These are phyloP conservation scores for Spea multiplicata DNA, from an alignment of 2,113 vertebrate genomes.

Conservation along the genomic window DNA sequence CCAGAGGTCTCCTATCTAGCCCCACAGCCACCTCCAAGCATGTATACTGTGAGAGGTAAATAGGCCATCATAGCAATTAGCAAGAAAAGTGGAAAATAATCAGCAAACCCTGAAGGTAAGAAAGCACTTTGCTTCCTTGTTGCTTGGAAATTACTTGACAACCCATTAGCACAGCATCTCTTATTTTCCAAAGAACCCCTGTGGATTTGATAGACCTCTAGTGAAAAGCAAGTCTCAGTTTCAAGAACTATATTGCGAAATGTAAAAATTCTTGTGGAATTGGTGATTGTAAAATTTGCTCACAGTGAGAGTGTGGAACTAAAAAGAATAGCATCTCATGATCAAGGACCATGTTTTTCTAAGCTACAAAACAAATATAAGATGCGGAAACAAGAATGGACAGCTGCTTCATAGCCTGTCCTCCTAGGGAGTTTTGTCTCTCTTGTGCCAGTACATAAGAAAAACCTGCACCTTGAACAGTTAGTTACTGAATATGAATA, in stretches of 20 bases:
- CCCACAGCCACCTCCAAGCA: constrained; percentile 49
- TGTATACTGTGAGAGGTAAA: constrained; percentile 46
- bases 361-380: no score
- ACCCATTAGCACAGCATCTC: constrained; percentile 52
- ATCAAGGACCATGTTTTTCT: no score
- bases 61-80: constrained; percentile 23
- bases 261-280: no score
- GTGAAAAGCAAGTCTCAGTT: constrained; percentile 46
- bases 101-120: constrained; percentile 61
- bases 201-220: constrained; percentile 58
- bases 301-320: no score
- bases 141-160: constrained; percentile 51
- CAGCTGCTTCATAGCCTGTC: no score
- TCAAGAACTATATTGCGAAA: constrained; percentile 38
- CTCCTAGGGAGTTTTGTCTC: no score
- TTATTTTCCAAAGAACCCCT: constrained; percentile 52
- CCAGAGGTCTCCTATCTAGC: constrained; percentile 47
- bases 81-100: constrained; percentile 53
- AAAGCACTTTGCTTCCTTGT: constrained; percentile 52
- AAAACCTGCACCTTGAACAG: no score
- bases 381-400: no score
- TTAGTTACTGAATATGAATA: no score
- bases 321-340: no score
- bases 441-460: no score
- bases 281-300: no score